Evolutionary conservation across 2,797 vertebrate species (phyloP), one percentile per base, ranked within the genome.

Genomic region (Alexandromys oeconomus): DNA sequence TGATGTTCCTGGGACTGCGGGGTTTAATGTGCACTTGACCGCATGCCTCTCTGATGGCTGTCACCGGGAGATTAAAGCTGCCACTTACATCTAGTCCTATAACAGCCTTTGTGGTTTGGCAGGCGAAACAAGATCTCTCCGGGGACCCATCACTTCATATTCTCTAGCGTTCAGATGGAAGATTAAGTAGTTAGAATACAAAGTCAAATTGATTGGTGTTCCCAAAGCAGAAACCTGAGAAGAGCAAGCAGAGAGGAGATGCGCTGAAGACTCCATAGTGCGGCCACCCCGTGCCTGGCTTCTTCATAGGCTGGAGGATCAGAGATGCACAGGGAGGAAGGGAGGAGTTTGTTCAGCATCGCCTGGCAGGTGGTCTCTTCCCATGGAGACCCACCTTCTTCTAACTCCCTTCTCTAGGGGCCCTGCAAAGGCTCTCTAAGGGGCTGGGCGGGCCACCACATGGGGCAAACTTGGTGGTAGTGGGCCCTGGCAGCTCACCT

Each of bases 101-200:
- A 81, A 65, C 12, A 85, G 92, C 76, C 51, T 10, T 51, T 86
- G 94, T 3, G 96, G 96, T 90, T 96, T 97, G 95, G 96, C 89
- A 5, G 37, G 87, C 67, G 65, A 59, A 81, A 43, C 48, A 69
- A 84, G 88, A 87, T 71, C 65, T n/a, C 96, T 87, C 91, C 40
- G 65, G 92, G 91, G 95, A 91, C 46, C 14, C 89, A 51, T 34
- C 88, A 61, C 79, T 84, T 93, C 76, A 14, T 67, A 31, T 51
- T 87, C 63, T 63, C 17, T 48, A 80, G 79, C 12, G 0, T 91
- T 78, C 87, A 54, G 57, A 17, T 84, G 90, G 85, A 92, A 73
- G 73, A 93, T 78, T 71, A 95, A 96, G 3, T 73, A 19, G 73
- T 89, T 93, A 76, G 61, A 63, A 80, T 86, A 84, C 92, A 93